phyloP scores from a whole-genome alignment of 35 echinoderm and acorn worm genomes.

The Stichopus chloronotus region DNA sequence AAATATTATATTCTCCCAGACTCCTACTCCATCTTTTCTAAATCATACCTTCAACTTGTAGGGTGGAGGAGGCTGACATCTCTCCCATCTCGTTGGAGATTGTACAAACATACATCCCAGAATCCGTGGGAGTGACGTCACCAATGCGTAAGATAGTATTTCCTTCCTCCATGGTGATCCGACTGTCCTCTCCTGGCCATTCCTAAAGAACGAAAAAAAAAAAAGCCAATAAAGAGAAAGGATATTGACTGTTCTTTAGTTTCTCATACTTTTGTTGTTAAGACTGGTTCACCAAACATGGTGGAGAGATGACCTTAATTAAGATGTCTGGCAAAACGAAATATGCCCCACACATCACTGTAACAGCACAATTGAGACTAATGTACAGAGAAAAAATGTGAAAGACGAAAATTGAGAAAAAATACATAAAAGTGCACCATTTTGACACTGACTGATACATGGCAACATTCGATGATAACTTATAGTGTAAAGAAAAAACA shows the following conservation, averaged over 20 bases:
- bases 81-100: background rate
- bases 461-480: too few relatives aligned
- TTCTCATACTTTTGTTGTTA: background rate
- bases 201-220: background rate
- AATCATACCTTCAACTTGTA: slow-evolving; percentile 22
- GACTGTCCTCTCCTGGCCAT: background rate
- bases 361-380: too few relatives aligned
- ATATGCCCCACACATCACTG: too few relatives aligned
- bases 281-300: background rate
- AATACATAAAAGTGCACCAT: too few relatives aligned
- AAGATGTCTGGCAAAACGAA: background rate
- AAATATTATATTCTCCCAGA: too few relatives aligned
- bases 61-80: background rate
- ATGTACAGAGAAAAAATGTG: too few relatives aligned
- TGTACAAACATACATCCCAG: background rate
- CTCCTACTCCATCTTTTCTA: background rate
- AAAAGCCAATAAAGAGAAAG: background rate
- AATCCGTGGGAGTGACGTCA: background rate
- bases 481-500: too few relatives aligned
- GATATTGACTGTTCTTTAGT: background rate
- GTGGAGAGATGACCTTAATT: background rate
- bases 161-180: slow-evolving; percentile 13
- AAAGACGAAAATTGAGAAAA: too few relatives aligned
- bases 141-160: slow-evolving; percentile 17
- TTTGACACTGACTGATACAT: too few relatives aligned